These are phyloP conservation scores for Calcarius ornatus DNA, from an alignment of 2,113 vertebrate species.

Conservation along the genomic window DNA sequence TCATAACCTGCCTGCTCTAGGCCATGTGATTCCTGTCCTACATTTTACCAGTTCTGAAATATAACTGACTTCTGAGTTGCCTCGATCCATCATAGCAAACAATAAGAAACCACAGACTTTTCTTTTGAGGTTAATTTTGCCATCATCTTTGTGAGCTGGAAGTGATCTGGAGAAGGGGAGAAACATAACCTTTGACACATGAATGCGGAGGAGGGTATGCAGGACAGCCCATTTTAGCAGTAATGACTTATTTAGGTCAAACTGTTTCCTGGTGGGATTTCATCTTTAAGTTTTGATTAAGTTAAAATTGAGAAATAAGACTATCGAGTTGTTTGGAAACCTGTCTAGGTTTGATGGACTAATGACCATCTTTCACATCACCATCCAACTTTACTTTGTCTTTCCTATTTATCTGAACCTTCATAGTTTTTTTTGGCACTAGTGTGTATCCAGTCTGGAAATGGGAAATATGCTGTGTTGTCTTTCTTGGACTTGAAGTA, in stretches of 20 bases:
- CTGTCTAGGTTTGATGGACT: not conserved
- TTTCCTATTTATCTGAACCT: not conserved
- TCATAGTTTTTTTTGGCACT: not conserved
- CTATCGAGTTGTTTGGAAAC: not conserved
- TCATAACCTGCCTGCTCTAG: not conserved
- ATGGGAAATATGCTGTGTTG: not conserved
- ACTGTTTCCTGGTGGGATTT: not conserved
- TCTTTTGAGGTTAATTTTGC: not conserved
- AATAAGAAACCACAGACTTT: rapidly evolving
- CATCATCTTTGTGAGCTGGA: not conserved
- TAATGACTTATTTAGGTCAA: not conserved
- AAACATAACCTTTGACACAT: not conserved
- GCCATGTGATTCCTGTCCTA: not conserved
- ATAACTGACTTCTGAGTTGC: not conserved
- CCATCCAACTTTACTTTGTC: not conserved
- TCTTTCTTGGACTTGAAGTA: not conserved
- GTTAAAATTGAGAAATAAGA: not conserved
- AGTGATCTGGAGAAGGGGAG: not conserved
- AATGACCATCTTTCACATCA: not conserved
- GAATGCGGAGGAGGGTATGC: not conserved
- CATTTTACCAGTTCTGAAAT: not conserved
- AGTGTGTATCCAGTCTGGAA: not conserved
- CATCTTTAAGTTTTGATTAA: not conserved
- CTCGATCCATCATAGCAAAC: not conserved
- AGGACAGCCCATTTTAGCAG: not conserved